A percentile compares a stretch with the other conserved stretches of the same genome.
Evolutionary conservation across 1,140 invertebrate genomes (phyloP).

Genomic region (Melipona quadrifasciata): DNA sequence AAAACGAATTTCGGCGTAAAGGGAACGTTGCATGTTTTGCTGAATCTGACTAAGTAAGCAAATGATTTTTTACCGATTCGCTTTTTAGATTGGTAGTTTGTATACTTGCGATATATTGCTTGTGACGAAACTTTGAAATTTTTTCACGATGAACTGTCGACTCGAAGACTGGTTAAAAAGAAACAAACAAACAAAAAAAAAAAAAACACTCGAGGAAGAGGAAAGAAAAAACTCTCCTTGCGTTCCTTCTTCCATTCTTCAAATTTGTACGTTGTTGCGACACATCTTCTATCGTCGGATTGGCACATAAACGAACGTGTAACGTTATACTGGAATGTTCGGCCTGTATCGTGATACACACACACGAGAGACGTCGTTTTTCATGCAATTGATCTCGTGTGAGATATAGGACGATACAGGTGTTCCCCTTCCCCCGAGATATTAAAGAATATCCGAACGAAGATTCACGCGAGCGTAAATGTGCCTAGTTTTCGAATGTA

Average conservation of each 20-base stretch:
- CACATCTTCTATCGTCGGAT: constrained; percentile 12
- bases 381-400: constrained; percentile 2
- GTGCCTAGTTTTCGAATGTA: constrained; percentile 37
- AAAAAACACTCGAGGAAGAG: constrained; percentile 50
- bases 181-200: constrained; percentile 11
- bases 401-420: constrained; percentile 10
- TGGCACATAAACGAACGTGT: background rate
- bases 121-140: constrained; percentile 24
- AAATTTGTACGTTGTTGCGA: constrained; percentile 22
- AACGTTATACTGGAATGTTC: constrained; percentile 26
- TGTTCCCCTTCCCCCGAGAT: too few species aligned
- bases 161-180: constrained; percentile 59
- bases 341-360: constrained; percentile 28
- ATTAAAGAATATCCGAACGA: background rate
- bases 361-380: constrained; percentile 25
- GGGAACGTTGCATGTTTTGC: background rate
- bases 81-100: background rate
- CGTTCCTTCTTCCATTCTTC: constrained; percentile 52
- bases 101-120: constrained; percentile 3
- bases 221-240: constrained; percentile 7
- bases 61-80: background rate
- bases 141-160: constrained; percentile 43
- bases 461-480: background rate
- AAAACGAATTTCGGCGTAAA: background rate
- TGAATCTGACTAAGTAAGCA: background rate